Conservation (phyloP, 1,140 invertebrate species). For the Anoplophora glabripennis region DNA sequence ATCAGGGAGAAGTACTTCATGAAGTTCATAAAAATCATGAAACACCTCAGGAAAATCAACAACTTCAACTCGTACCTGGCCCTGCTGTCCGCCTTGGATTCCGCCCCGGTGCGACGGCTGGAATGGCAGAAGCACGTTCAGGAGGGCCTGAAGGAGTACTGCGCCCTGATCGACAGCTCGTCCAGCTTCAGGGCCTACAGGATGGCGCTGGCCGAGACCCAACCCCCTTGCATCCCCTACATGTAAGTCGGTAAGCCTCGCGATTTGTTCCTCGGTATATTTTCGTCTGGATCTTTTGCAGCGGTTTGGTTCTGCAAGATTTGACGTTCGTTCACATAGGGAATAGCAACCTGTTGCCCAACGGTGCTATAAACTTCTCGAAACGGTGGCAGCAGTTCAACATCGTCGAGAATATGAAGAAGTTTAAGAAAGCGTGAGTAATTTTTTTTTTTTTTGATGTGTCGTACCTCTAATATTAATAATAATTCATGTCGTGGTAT, state of each 20-base stretch:
- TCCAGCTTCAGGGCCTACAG: conserved; percentile 94
- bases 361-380: conserved; percentile 92
- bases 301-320: conserved; percentile 96
- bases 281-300: conserved; percentile 54
- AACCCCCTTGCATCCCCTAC: conserved; percentile 97
- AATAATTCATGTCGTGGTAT: neutral
- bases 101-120: conserved; percentile 88
- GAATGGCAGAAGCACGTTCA: conserved; percentile 94
- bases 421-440: conserved; percentile 89
- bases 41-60: conserved; percentile 92
- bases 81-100: conserved; percentile 92
- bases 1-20: conserved; percentile 94
- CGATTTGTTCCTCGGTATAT: neutral
- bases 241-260: conserved; percentile 68
- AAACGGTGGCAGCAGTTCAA: conserved; percentile 98
- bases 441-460: neutral
- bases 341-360: conserved; percentile 83
- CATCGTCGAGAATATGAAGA: conserved; percentile 96
- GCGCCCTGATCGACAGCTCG: conserved; percentile 92
- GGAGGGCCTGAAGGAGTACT: conserved; percentile 91
- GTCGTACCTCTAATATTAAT: conserved; percentile 8
- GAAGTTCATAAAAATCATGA: conserved; percentile 99
- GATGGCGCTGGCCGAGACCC: conserved; percentile 87
- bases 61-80: conserved; percentile 99
- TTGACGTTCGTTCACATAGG: conserved; percentile 98